Evolutionary conservation across 2,113 vertebrate genomes (phyloP).

Genomic region (Carettochelys insculpta): DNA sequence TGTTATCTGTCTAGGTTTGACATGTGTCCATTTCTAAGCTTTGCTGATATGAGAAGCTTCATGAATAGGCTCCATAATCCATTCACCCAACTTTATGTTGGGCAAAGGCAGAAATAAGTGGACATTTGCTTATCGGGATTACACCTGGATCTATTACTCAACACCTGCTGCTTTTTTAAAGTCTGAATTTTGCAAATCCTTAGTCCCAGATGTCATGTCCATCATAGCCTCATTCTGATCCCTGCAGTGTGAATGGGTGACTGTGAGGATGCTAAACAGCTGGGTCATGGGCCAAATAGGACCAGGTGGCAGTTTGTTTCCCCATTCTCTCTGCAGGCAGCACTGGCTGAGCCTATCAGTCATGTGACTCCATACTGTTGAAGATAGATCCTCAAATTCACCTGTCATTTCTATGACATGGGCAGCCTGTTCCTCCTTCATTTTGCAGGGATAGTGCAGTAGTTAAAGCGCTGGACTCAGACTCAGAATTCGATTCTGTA

Average conservation of each 20-base stretch:
- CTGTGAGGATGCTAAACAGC: not conserved
- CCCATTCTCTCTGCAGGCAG: not conserved
- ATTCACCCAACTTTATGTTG: not conserved
- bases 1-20: not conserved
- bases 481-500: not conserved
- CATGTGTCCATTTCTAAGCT: not conserved
- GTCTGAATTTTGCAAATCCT: not conserved
- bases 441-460: too few relatives aligned
- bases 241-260: not conserved
- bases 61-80: not conserved
- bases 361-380: accelerated
- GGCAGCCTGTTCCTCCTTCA: not conserved
- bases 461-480: not conserved
- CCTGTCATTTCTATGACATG: not conserved
- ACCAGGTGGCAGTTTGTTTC: accelerated
- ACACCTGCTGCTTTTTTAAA: not conserved
- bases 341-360: not conserved
- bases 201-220: accelerated
- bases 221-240: accelerated
- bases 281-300: accelerated
- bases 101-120: not conserved
- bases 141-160: not conserved
- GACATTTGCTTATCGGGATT: not conserved
- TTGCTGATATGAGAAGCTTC: not conserved
- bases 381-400: not conserved